Evolutionary conservation across 35 echinoderm and acorn worm genomes (phyloP).

Genomic region (Ptychodera flava): DNA sequence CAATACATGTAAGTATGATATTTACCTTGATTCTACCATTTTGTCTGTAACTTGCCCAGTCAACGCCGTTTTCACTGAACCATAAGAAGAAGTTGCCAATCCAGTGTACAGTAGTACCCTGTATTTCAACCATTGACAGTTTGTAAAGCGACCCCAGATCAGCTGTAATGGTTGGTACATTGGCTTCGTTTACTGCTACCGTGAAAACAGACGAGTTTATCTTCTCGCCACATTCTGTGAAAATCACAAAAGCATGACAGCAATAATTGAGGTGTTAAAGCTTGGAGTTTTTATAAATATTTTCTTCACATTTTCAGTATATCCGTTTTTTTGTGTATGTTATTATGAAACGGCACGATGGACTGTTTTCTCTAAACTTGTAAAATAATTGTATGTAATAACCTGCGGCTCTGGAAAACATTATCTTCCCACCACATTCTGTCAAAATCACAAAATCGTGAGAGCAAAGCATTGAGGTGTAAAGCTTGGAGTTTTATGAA

Average conservation of each 20-base stretch:
- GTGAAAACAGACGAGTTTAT: neutral
- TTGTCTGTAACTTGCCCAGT: constrained; percentile 46
- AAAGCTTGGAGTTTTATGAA: no score
- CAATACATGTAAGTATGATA: no score
- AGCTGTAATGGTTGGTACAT: neutral
- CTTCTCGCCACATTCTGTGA: neutral
- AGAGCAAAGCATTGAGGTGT: no score
- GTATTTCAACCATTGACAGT: constrained; percentile 52
- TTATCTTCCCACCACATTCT: no score
- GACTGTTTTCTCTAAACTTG: no score
- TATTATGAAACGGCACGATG: no score
- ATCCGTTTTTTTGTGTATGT: no score
- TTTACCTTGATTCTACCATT: constrained; percentile 47
- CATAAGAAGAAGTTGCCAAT: constrained; percentile 39
- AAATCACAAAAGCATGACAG: neutral
- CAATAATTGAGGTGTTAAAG: neutral
- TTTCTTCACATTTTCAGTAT: no score
- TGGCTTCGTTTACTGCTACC: neutral
- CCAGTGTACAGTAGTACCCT: constrained; percentile 16
- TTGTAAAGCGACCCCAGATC: constrained; percentile 33
- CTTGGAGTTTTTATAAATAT: no score
- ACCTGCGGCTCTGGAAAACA: no score
- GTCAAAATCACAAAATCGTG: no score
- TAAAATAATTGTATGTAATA: no score
- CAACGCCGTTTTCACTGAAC: constrained; percentile 63